Evolutionary conservation across 2,113 vertebrate genomes (phyloP).

Genomic region (Notothenia rossii): DNA sequence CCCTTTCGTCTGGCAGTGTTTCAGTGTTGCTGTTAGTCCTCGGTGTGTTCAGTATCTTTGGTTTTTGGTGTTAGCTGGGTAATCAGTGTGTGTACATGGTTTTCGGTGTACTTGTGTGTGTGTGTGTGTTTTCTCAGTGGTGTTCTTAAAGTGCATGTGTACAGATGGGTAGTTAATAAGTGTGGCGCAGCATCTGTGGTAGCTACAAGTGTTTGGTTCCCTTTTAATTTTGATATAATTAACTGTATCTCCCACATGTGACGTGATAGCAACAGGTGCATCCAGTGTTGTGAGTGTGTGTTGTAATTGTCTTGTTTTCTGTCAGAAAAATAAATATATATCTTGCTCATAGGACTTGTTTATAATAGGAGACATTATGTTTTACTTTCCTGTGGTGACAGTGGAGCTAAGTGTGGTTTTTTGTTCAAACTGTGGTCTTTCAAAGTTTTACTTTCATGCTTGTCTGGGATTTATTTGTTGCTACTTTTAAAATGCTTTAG

Average conservation of each 20-base stretch:
- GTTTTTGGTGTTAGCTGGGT: constrained; percentile 38
- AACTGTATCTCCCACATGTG: constrained; percentile 28
- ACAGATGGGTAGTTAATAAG: constrained; percentile 38
- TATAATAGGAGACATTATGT: background rate
- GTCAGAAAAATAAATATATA: constrained; percentile 8
- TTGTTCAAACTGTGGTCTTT: constrained; percentile 35
- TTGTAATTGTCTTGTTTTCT: constrained; percentile 37
- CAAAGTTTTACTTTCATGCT: constrained; percentile 39
- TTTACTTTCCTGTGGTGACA: constrained; percentile 38
- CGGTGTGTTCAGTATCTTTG: constrained; percentile 42
- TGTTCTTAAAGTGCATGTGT: constrained; percentile 59
- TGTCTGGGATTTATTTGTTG: background rate
- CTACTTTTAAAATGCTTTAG: constrained; percentile 40
- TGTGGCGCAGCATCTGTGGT: constrained; percentile 19
- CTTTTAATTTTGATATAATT: constrained; percentile 10
- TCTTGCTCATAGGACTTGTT: constrained; percentile 17
- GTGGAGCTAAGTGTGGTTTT: constrained; percentile 25
- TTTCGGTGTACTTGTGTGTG: background rate
- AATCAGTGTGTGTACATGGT: constrained; percentile 19
- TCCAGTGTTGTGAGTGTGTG: constrained; percentile 32
- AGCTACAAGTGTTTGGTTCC: constrained; percentile 15
- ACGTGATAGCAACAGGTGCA: constrained; percentile 45
- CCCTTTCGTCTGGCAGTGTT: constrained; percentile 58
- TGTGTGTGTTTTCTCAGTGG: constrained; percentile 54
- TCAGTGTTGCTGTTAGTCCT: constrained; percentile 56